Percentiles rank a stretch among this genome's conserved stretches.
Conservation (phyloP, 2,888 invertebrate species). For the Artemia sinica region DNA sequence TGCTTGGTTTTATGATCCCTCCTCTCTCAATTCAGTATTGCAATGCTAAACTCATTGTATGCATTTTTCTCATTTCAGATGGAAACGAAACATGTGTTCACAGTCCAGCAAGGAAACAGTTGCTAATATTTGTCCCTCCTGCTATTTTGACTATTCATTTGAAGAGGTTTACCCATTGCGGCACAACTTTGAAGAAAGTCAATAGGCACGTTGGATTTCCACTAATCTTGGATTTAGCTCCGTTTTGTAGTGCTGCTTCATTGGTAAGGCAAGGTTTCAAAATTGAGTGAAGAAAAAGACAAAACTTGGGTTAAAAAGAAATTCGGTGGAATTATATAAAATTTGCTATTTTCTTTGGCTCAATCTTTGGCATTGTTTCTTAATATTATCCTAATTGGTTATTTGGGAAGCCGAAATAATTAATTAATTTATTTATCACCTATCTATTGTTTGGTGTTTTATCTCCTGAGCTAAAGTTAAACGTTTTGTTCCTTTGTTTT, state of each 20-base stretch:
- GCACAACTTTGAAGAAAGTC: constrained; percentile 60
- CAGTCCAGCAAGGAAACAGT: constrained; percentile 63
- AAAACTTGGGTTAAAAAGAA: too few species aligned
- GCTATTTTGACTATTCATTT: constrained; percentile 84
- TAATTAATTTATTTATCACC: too few species aligned
- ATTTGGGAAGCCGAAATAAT: too few species aligned
- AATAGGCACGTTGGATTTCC: constrained; percentile 74
- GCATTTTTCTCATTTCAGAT: constrained; percentile 31
- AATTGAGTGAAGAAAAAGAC: neutral
- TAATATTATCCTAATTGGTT: too few species aligned
- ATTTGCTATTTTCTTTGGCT: too few species aligned
- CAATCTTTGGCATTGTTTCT: too few species aligned
- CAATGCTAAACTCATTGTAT: too few species aligned
- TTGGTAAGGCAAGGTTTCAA: constrained; percentile 29
- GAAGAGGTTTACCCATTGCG: constrained; percentile 76
- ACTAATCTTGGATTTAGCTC: constrained; percentile 63
- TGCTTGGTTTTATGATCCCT: constrained; percentile 21
- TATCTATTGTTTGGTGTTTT: too few species aligned
- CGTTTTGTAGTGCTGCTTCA: constrained; percentile 56
- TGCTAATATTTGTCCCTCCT: constrained; percentile 74
- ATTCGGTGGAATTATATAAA: too few species aligned
- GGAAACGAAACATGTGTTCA: constrained; percentile 52
- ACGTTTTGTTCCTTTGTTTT: too few species aligned
- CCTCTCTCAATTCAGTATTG: too few species aligned
- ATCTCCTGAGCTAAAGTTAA: too few species aligned